Evolutionary conservation across 1,140 invertebrate species (phyloP), one percentile per base, ranked within the genome.

Genomic region (Vanessa atalanta): DNA sequence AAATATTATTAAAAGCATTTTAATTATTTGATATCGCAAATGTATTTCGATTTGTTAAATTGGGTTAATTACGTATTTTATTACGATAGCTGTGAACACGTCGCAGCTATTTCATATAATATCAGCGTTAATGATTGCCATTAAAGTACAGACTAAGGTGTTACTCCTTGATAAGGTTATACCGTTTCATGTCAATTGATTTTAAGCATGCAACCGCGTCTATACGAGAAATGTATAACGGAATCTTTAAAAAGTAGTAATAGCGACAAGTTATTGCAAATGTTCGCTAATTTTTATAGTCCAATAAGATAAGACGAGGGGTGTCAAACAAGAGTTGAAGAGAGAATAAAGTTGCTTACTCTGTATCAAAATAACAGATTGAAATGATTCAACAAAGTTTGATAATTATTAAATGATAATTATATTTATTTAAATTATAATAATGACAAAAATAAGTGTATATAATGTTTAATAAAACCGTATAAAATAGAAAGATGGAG

Each of bases 131-230:
- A 37, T 26, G 53, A 57, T 57, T 57, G 15, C 57, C 57, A 37
- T 61, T 61, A 61, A 61, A 61, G 57, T 15, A 61, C 31, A 37
- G 31, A 16, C 26, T 31, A 37, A 37, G 57, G 57, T 61, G 57
- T 61, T 37, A 61, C 26, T n/a, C 31, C 57, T 61, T n/a, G 57
- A 31, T 61, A 61, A 37, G 57, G 57, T 57, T 57, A 23, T 61
- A 26, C 16, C 2, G 31, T 31, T n/a, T 31, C 31, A 31, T 61
- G 31, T 61, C 57, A 61, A 37, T 37, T 23, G 53, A 57, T 57
- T 57, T 57, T 57, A n/a, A 23, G 53, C n/a, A 57, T 57, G 53
- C 20, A 20, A 57, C 23, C 20, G 20, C 12, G 53, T 57, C 15
- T 7, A 20, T 57, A 3, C 53, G 53, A 5, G 23, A 57, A 13